Percentiles rank a stretch among this genome's conserved stretches.
phyloP scores from a whole-genome alignment of 2,113 vertebrate genomes.

The Balaeniceps rex region DNA sequence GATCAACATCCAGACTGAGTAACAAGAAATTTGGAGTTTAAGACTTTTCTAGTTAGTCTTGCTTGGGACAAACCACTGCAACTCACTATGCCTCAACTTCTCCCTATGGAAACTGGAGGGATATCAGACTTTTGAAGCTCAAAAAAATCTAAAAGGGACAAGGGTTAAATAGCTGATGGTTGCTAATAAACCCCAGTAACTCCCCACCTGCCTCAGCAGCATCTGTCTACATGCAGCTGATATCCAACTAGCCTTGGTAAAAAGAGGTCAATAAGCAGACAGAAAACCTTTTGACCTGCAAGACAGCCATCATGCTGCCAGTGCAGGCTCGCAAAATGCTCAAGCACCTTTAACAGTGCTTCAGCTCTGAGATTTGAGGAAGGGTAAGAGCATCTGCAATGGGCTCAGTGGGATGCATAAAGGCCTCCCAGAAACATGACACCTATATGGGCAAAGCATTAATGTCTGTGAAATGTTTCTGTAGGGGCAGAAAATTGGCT shows the following conservation, averaged over 20 bases:
- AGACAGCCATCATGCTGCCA: neutral
- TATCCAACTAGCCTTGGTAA: neutral
- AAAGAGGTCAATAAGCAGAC: neutral
- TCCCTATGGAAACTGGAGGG: neutral
- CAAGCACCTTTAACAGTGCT: neutral
- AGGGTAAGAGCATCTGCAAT: neutral
- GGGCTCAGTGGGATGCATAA: neutral
- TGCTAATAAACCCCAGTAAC: neutral
- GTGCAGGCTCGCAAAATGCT: neutral
- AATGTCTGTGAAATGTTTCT: neutral
- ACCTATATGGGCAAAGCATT: neutral
- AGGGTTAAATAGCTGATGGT: neutral
- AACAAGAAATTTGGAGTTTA: neutral
- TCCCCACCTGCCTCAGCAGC: neutral
- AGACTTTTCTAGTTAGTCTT: neutral
- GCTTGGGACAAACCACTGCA: neutral
- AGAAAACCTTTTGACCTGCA: neutral
- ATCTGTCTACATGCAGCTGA: neutral
- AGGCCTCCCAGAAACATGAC: neutral
- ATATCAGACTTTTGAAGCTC: neutral
- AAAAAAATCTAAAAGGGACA: neutral
- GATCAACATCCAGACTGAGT: neutral
- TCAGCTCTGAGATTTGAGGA: neutral
- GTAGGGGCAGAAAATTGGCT: constrained; percentile 4
- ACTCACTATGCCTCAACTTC: neutral